Percentiles rank a stretch among this genome's conserved stretches.
These are phyloP conservation scores for Scylla paramamosain DNA, from an alignment of 1,140 invertebrate species.

Conservation along the genomic window DNA sequence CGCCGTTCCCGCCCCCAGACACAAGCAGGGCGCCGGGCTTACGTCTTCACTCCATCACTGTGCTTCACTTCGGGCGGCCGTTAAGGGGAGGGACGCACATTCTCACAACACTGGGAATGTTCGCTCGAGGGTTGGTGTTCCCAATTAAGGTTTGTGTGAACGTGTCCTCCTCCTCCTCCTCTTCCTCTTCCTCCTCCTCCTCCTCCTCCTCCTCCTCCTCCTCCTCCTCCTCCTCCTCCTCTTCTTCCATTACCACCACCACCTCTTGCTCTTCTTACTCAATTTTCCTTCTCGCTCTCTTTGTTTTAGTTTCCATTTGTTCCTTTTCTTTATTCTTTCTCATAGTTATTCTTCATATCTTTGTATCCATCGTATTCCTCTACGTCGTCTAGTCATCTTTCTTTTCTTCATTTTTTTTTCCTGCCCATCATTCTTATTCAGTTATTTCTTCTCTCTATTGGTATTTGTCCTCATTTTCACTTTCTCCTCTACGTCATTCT, in stretches of 20 bases:
- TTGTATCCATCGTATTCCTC: too few species aligned
- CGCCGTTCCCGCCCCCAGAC: too few species aligned
- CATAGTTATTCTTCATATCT: too few species aligned
- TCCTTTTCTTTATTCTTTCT: too few species aligned
- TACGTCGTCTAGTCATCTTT: not conserved
- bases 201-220: too few species aligned
- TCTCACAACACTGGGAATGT: not conserved
- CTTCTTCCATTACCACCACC: not conserved
- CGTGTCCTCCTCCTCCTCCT: not conserved
- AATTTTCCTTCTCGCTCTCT: not conserved
- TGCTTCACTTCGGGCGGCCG: not conserved
- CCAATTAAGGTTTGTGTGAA: constrained; percentile 2
- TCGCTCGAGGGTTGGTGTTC: not conserved
- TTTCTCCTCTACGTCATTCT: not conserved
- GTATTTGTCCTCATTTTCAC: too few species aligned
- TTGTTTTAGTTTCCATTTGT: too few species aligned
- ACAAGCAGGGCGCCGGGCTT: too few species aligned
- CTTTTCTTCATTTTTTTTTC: not conserved
- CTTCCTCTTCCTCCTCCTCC: not conserved
- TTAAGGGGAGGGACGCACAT: not conserved
- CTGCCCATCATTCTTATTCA: not conserved
- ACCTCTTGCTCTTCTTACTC: too few species aligned
- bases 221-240: not conserved
- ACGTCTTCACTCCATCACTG: not conserved
- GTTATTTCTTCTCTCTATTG: not conserved